These are phyloP conservation scores for Cotesia vestalis DNA, from an alignment of 1,140 invertebrate genomes.

Conservation along the genomic window DNA sequence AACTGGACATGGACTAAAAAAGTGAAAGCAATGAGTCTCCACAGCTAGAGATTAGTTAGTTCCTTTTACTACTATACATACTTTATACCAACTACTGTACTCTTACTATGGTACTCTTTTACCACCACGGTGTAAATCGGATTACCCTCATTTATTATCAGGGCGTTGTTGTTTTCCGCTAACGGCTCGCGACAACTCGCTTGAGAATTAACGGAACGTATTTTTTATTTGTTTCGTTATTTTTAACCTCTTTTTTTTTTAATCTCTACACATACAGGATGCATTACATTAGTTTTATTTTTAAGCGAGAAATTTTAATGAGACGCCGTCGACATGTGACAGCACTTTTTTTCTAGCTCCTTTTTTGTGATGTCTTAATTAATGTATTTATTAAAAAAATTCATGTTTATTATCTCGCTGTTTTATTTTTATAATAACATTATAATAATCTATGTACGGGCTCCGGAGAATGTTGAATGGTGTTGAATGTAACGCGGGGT, in stretches of 20 bases:
- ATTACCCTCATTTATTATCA: constrained; percentile 52
- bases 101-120: background rate
- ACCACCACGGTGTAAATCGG: constrained; percentile 47
- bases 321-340: no score
- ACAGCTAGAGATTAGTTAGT: background rate
- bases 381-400: no score
- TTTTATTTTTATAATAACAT: no score
- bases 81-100: no score
- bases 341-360: no score
- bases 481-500: constrained; percentile 35
- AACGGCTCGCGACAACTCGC: constrained; percentile 31
- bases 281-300: background rate
- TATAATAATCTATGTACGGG: background rate
- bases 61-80: background rate
- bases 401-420: no score
- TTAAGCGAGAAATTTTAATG: background rate
- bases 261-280: no score
- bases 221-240: background rate
- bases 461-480: constrained; percentile 35
- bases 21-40: no score
- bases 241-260: background rate
- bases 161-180: constrained; percentile 45
- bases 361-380: no score
- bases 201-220: background rate
- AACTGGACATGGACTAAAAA: no score